phyloP scores from a whole-genome alignment of 2,113 vertebrate species.

The Cynoglossus semilaevis region DNA sequence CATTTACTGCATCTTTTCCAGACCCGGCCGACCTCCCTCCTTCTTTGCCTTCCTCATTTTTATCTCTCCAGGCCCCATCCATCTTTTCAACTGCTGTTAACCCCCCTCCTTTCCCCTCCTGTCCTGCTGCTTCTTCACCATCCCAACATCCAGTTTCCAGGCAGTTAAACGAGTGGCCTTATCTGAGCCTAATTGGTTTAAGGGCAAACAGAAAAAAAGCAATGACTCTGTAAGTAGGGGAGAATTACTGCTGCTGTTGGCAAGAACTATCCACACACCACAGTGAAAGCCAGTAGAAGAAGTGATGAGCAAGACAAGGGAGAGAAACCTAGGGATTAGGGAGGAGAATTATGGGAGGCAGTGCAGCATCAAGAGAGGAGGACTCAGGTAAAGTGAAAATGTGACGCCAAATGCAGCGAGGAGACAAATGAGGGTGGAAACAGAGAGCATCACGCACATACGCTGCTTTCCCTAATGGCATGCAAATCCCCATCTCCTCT shows the following conservation, averaged over 20 bases:
- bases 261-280: constrained; percentile 31
- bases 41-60: constrained; percentile 19
- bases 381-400: constrained; percentile 14
- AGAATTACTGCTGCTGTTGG: constrained; percentile 62
- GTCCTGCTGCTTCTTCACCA: constrained; percentile 3
- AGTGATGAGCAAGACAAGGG: constrained; percentile 24
- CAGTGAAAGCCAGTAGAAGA: neutral
- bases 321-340: constrained; percentile 25
- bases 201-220: constrained; percentile 73
- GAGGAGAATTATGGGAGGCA: constrained; percentile 34
- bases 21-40: constrained; percentile 43
- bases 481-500: constrained; percentile 37
- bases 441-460: constrained; percentile 4
- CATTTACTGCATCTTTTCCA: constrained; percentile 21
- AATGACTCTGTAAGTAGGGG: constrained; percentile 55
- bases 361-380: constrained; percentile 22
- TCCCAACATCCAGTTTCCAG: constrained; percentile 44
- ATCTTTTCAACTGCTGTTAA: constrained; percentile 27
- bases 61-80: constrained; percentile 12
- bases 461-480: constrained; percentile 39
- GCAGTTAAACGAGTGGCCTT: constrained; percentile 64
- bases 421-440: constrained; percentile 41
- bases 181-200: constrained; percentile 74
- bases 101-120: neutral
- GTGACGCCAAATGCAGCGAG: constrained; percentile 14